Evolutionary conservation across 2,888 invertebrate species (phyloP).

Genomic region (Noctua comes): DNA sequence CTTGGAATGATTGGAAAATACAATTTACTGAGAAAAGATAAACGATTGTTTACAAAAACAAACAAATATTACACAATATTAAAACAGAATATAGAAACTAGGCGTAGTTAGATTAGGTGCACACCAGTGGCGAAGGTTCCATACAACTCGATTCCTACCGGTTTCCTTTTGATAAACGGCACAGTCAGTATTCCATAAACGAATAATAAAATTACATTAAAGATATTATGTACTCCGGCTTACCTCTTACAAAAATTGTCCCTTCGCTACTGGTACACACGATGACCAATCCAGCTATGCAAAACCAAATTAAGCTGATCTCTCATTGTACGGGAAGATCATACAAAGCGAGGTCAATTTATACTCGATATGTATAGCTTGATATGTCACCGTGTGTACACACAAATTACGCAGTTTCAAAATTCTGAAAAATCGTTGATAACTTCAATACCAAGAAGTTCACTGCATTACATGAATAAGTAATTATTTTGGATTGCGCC

Average conservation of each 20-base stretch:
- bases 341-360: no score
- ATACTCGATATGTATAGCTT: no score
- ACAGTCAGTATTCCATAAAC: no score
- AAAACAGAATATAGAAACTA: not conserved
- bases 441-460: not conserved
- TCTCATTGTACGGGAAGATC: not conserved
- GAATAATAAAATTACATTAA: no score
- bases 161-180: no score
- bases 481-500: not conserved
- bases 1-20: slow-evolving; percentile 3
- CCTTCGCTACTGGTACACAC: not conserved
- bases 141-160: no score
- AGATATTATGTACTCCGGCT: no score
- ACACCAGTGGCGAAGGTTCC: not conserved
- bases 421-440: not conserved
- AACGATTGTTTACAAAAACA: slow-evolving; percentile 1
- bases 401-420: not conserved
- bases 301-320: not conserved
- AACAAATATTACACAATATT: not conserved
- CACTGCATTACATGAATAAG: not conserved
- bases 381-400: not conserved
- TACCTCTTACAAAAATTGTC: no score
- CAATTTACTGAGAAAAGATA: not conserved
- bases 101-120: not conserved
- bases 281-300: not conserved